Evolutionary conservation across 35 echinoderm and acorn worm genomes (phyloP).

Genomic region (Holothuria glaberrima): DNA sequence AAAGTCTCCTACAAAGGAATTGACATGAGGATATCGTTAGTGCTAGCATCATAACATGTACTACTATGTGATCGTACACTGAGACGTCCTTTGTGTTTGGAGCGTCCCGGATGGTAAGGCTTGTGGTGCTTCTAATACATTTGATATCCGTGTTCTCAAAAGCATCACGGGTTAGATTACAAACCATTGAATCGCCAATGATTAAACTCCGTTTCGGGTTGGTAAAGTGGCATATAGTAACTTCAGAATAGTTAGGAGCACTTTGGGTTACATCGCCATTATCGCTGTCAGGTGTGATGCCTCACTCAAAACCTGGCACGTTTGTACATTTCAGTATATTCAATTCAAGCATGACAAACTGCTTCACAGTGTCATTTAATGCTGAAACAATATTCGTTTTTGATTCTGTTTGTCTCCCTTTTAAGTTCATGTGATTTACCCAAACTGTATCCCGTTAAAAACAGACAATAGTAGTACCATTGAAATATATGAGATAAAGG

Average conservation of each 20-base stretch:
- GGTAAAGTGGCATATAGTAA: background rate
- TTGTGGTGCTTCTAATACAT: background rate
- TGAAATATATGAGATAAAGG: too few relatives aligned
- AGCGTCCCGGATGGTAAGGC: background rate
- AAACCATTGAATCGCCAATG: slow-evolving; percentile 5
- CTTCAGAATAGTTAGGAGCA: background rate
- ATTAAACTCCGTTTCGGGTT: slow-evolving; percentile 13
- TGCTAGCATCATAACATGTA: background rate
- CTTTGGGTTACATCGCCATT: background rate
- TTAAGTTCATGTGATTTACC: too few relatives aligned
- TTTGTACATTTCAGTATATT: too few relatives aligned
- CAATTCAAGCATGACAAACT: too few relatives aligned
- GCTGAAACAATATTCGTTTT: too few relatives aligned
- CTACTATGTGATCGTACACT: background rate
- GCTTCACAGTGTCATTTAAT: too few relatives aligned
- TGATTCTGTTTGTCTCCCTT: too few relatives aligned
- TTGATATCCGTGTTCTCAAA: slow-evolving; percentile 11
- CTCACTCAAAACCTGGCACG: background rate
- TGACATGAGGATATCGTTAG: background rate
- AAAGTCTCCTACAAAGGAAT: background rate
- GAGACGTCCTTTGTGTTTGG: background rate
- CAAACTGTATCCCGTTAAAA: too few relatives aligned
- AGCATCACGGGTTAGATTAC: background rate
- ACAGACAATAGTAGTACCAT: too few relatives aligned
- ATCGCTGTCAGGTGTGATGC: background rate